phyloP scores from a whole-genome alignment of 2,113 vertebrate species.

The Bubalus kerabau region DNA sequence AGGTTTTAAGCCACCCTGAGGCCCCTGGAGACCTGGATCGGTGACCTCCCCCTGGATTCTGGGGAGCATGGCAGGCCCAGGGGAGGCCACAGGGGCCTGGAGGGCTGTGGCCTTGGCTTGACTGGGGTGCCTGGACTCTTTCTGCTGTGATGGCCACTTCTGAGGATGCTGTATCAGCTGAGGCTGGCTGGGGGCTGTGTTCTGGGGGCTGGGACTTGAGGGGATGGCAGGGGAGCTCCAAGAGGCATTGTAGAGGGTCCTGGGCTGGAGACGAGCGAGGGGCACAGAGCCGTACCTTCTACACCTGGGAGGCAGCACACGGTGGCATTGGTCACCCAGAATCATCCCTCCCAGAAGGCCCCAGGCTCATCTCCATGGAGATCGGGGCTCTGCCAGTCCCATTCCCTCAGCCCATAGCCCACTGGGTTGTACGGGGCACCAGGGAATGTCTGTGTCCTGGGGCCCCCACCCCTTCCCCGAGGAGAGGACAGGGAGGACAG shows the following conservation, averaged over 20 bases:
- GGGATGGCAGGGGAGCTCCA: not conserved
- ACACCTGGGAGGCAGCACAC: conserved; percentile 70
- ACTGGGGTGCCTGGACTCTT: not conserved
- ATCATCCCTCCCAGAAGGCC: not conserved
- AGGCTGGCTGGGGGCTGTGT: not conserved
- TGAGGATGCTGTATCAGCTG: not conserved
- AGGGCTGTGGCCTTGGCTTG: not conserved
- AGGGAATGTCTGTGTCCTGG: not conserved
- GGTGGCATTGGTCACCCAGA: not conserved
- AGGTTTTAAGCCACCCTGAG: not conserved
- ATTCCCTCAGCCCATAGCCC: not conserved
- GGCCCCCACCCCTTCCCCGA: not conserved
- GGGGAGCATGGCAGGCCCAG: not conserved
- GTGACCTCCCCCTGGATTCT: not conserved
- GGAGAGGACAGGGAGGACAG: not conserved
- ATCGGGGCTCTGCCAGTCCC: not conserved
- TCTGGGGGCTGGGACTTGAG: not conserved
- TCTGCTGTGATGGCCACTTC: not conserved
- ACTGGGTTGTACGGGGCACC: not conserved
- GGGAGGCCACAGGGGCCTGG: fast-evolving
- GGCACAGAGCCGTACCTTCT: conserved; percentile 45
- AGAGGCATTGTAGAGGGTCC: conserved; percentile 63
- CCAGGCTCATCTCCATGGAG: not conserved
- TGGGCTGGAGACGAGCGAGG: conserved; percentile 74
- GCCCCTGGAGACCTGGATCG: not conserved